phyloP scores from a whole-genome alignment of 2,113 vertebrate genomes.

The Columbina picui region DNA sequence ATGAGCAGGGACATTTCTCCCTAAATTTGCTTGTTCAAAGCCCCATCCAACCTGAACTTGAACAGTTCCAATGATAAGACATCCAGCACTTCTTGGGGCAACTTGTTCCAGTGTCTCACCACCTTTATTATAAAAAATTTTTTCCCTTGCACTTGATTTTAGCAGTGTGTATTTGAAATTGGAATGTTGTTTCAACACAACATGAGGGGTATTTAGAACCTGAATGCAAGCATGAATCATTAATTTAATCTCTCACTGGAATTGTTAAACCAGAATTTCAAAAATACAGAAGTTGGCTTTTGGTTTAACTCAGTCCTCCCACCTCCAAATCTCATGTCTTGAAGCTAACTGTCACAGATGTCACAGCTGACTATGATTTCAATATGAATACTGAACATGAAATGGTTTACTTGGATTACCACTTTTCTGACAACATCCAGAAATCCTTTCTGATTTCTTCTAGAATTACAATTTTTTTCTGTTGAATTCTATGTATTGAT shows the following conservation, averaged over 20 bases:
- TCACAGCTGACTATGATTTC: background rate
- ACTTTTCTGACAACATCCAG: background rate
- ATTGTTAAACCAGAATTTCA: background rate
- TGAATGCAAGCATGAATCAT: background rate
- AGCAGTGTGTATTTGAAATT: background rate
- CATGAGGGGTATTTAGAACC: background rate
- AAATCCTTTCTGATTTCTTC: background rate
- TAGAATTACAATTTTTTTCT: background rate
- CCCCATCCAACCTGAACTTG: background rate
- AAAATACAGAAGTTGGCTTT: background rate
- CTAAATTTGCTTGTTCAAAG: background rate
- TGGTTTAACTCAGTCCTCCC: background rate
- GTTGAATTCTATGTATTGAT: background rate
- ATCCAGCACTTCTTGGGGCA: background rate
- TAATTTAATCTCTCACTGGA: background rate
- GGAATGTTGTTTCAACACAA: background rate
- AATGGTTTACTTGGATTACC: background rate
- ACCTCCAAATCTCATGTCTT: background rate
- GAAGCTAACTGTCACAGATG: background rate
- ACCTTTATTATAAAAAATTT: rapidly evolving
- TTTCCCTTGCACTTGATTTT: background rate
- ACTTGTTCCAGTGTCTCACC: too few relatives aligned
- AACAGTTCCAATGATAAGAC: background rate
- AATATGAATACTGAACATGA: background rate
- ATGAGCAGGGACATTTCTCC: background rate